These are phyloP conservation scores for Lateolabrax maculatus DNA, from an alignment of 2,797 vertebrate species.

Conservation along the genomic window DNA sequence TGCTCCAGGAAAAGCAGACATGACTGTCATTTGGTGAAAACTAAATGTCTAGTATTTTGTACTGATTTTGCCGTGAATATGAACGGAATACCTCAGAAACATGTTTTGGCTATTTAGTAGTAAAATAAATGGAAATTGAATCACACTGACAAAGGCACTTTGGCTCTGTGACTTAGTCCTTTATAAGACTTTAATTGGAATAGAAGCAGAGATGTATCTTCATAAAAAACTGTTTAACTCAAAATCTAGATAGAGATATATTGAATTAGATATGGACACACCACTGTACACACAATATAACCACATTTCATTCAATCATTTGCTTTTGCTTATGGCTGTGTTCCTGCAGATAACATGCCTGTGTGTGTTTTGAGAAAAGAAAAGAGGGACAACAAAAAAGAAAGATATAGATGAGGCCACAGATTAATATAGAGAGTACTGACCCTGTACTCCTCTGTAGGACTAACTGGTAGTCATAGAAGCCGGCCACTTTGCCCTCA, in stretches of 20 bases:
- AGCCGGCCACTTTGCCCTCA: constrained; percentile 45
- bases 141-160: background rate
- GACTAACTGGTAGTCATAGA: constrained; percentile 57
- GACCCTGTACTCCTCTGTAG: constrained; percentile 1
- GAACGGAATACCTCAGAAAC: background rate
- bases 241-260: background rate
- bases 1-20: constrained; percentile 25
- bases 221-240: background rate
- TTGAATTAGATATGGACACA: background rate
- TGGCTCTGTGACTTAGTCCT: background rate
- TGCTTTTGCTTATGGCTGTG: background rate
- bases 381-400: background rate
- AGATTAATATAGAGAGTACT: background rate
- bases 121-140: background rate
- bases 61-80: background rate
- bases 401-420: background rate
- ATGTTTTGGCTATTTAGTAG: background rate
- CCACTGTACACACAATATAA: background rate
- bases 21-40: background rate
- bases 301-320: background rate
- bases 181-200: background rate
- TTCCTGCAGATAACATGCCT: background rate
- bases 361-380: background rate
- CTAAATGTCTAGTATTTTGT: background rate
- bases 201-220: background rate